These are phyloP conservation scores for Cyclopterus lumpus DNA, from an alignment of 2,797 vertebrate species.

Conservation along the genomic window DNA sequence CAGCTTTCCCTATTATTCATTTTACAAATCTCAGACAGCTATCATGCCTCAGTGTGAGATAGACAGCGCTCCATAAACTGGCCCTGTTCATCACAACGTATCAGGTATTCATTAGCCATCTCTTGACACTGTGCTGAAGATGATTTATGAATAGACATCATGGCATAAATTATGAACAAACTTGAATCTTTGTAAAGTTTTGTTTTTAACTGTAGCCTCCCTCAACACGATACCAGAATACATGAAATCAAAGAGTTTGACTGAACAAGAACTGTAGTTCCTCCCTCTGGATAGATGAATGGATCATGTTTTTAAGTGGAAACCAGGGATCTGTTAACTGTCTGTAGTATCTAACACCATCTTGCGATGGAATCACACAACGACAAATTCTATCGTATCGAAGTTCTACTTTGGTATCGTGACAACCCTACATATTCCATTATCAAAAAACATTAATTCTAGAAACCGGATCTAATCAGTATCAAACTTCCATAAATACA, in stretches of 20 bases:
- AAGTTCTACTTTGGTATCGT: too few species aligned
- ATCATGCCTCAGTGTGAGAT: slow-evolving; percentile 10
- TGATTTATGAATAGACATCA: not conserved
- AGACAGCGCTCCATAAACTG: not conserved
- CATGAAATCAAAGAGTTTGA: not conserved
- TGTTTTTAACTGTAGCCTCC: not conserved
- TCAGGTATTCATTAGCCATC: not conserved
- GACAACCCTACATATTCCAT: too few species aligned
- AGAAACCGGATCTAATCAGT: not conserved
- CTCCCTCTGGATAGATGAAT: not conserved
- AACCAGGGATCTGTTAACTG: too few species aligned
- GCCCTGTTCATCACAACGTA: slow-evolving; percentile 1
- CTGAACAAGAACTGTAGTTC: not conserved
- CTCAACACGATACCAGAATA: not conserved
- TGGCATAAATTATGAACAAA: not conserved
- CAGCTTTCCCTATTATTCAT: slow-evolving; percentile 29
- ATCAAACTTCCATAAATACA: not conserved
- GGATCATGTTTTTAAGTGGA: too few species aligned
- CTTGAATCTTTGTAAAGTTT: not conserved
- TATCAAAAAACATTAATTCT: not conserved
- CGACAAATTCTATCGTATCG: too few species aligned
- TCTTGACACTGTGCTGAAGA: not conserved
- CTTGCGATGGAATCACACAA: too few species aligned
- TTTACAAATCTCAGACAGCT: slow-evolving; percentile 33
- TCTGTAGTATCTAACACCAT: too few species aligned